These are phyloP conservation scores for Tillus elongatus DNA, from an alignment of 2,888 invertebrate genomes.

Conservation along the genomic window DNA sequence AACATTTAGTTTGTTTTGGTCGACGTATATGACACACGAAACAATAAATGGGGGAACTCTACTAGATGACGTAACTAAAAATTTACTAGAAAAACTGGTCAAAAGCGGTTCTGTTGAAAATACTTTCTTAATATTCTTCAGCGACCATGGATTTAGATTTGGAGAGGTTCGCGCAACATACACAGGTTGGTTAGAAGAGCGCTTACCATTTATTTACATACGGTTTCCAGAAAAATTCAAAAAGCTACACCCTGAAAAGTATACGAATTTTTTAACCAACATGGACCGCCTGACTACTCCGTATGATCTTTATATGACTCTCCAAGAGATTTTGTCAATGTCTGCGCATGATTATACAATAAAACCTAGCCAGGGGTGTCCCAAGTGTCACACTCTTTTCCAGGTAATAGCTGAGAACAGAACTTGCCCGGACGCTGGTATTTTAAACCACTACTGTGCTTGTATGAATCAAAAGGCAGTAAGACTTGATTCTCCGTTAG, in stretches of 20 bases:
- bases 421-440: slow-evolving; percentile 54
- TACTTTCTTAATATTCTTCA: slow-evolving; percentile 62
- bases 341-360: slow-evolving; percentile 33
- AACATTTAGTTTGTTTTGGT: slow-evolving; percentile 67
- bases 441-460: slow-evolving; percentile 66
- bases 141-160: slow-evolving; percentile 73
- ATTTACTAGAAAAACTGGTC: slow-evolving; percentile 49
- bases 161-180: slow-evolving; percentile 55
- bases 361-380: slow-evolving; percentile 44
- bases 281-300: slow-evolving; percentile 60
- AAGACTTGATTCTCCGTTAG: slow-evolving; percentile 42
- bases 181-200: slow-evolving; percentile 65
- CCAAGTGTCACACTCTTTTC: slow-evolving; percentile 54
- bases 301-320: slow-evolving; percentile 61
- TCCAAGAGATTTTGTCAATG: slow-evolving; percentile 50
- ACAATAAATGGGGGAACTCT: slow-evolving; percentile 53
- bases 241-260: slow-evolving; percentile 44
- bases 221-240: slow-evolving; percentile 54
- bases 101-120: slow-evolving; percentile 52
- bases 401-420: slow-evolving; percentile 47
- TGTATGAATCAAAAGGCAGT: slow-evolving; percentile 51
- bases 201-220: slow-evolving; percentile 60
- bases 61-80: slow-evolving; percentile 51
- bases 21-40: slow-evolving; percentile 62
- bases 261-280: slow-evolving; percentile 49